Evolutionary conservation across 2,888 invertebrate genomes (phyloP).

Genomic region (Lingula anatina): DNA sequence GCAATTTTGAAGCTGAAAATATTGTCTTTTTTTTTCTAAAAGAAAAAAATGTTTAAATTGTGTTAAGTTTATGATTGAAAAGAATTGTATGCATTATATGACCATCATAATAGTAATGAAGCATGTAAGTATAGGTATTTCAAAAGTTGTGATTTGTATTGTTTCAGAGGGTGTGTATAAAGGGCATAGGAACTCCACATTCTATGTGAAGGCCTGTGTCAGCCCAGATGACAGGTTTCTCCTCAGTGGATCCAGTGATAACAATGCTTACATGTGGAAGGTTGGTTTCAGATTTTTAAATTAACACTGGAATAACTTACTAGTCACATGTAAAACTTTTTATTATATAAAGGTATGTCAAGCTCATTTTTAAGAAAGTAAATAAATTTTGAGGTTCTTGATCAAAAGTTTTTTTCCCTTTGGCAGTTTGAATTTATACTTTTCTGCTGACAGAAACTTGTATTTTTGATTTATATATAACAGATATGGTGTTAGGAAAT

Average conservation of each 20-base stretch:
- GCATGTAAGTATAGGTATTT: too few relatives aligned
- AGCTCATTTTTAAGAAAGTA: too few relatives aligned
- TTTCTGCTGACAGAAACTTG: neutral
- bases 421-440: neutral
- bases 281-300: conserved; percentile 14
- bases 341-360: neutral
- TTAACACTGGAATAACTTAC: neutral
- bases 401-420: neutral
- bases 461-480: neutral
- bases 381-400: neutral
- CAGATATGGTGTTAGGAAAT: too few relatives aligned
- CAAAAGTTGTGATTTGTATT: conserved; percentile 3
- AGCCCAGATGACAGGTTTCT: conserved; percentile 77
- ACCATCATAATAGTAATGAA: too few relatives aligned
- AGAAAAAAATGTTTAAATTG: too few relatives aligned
- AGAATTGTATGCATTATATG: too few relatives aligned
- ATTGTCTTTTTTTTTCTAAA: too few relatives aligned
- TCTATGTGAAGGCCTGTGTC: conserved; percentile 78
- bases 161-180: conserved; percentile 46
- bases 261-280: conserved; percentile 80
- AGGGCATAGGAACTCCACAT: conserved; percentile 75
- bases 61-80: too few relatives aligned
- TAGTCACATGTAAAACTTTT: neutral
- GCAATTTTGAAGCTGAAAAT: too few relatives aligned
- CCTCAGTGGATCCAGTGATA: conserved; percentile 83